Evolutionary conservation across 1,140 invertebrate genomes (phyloP).

Genomic region (Cecropterus lyciades): DNA sequence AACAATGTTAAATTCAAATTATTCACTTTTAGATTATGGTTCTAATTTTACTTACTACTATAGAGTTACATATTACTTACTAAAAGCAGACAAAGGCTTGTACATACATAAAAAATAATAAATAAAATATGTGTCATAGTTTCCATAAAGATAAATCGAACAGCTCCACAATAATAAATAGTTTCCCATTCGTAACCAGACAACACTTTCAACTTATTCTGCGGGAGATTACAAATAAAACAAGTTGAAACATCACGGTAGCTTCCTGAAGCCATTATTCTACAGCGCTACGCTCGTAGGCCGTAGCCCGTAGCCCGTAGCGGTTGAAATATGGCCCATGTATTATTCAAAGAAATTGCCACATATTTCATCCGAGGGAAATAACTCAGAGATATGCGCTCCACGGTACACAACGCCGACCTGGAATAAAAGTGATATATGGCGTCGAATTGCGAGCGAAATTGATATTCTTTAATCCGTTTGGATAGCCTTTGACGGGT

Average conservation of each 20-base stretch:
- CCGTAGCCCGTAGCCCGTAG: constrained; percentile 45
- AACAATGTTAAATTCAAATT: too few species aligned
- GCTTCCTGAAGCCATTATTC: constrained; percentile 42
- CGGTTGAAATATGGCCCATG: constrained; percentile 79
- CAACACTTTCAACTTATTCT: constrained; percentile 23
- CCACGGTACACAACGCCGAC: constrained; percentile 43
- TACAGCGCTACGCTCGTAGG: constrained; percentile 51
- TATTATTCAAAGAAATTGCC: constrained; percentile 85
- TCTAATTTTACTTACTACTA: too few species aligned
- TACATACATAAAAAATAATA: too few species aligned
- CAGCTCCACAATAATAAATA: not conserved
- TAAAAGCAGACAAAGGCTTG: too few species aligned
- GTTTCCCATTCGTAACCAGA: not conserved
- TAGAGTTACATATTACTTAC: too few species aligned
- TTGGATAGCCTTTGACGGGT: constrained; percentile 29
- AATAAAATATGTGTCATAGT: too few species aligned
- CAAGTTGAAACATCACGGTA: constrained; percentile 44
- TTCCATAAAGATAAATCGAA: not conserved
- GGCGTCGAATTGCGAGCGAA: constrained; percentile 34
- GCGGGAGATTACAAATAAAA: constrained; percentile 36
- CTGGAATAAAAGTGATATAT: constrained; percentile 39
- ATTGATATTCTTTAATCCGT: constrained; percentile 37
- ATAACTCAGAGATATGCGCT: constrained; percentile 78
- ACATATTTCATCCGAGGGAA: constrained; percentile 82
- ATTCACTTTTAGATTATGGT: too few species aligned